phyloP scores from a whole-genome alignment of 2,113 vertebrate species.

The Seriola aureovittata region DNA sequence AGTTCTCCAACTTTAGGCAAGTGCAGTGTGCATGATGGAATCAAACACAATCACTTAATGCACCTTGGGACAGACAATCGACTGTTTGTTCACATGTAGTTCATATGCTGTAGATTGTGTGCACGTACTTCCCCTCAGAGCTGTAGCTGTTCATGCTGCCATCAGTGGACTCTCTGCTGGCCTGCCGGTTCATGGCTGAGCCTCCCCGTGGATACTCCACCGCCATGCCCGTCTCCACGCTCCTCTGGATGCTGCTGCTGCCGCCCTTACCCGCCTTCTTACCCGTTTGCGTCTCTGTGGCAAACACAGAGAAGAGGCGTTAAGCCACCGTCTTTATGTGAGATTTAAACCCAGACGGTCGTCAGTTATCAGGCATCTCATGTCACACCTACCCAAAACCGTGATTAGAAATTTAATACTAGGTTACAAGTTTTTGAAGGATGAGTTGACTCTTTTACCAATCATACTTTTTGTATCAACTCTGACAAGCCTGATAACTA shows the following conservation, averaged over 20 bases:
- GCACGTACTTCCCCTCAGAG: constrained; percentile 98
- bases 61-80: neutral
- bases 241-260: constrained; percentile 92
- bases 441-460: neutral
- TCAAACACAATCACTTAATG: neutral
- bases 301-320: constrained; percentile 2
- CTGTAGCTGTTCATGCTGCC: constrained; percentile 99
- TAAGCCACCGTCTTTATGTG: neutral
- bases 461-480: neutral
- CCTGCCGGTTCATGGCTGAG: constrained; percentile 93
- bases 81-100: neutral
- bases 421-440: neutral
- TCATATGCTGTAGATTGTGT: neutral
- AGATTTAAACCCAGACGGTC: neutral
- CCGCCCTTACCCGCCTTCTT: constrained; percentile 89
- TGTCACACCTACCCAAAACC: neutral
- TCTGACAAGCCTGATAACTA: constrained; percentile 56
- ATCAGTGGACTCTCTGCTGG: constrained; percentile 96
- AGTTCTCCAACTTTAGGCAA: no score
- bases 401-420: neutral
- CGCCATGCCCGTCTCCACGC: constrained; percentile 98
- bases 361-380: constrained; percentile 54
- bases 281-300: constrained; percentile 89
- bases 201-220: constrained; percentile 91
- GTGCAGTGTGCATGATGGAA: no score